These are phyloP conservation scores for Macquaria ambigua DNA, from an alignment of 2,113 vertebrate genomes.

Conservation along the genomic window DNA sequence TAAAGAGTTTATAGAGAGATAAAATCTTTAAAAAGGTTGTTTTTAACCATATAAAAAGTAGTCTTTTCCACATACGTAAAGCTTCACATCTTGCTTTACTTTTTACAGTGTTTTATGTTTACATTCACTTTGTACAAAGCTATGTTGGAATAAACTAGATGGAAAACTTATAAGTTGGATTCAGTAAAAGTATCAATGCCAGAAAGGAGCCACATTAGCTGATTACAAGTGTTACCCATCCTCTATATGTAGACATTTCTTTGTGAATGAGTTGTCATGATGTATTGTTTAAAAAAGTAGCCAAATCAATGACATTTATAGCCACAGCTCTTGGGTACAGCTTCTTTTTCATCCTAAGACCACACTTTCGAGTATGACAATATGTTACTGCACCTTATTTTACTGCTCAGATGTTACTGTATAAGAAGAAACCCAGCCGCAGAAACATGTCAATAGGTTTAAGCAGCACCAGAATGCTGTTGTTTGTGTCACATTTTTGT, in stretches of 20 bases:
- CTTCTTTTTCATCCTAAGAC: slow-evolving; percentile 8
- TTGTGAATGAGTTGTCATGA: slow-evolving; percentile 7
- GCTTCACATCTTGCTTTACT: not conserved
- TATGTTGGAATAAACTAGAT: not conserved
- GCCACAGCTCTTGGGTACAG: not conserved
- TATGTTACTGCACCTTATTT: not conserved
- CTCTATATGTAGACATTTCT: not conserved
- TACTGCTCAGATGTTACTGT: not conserved
- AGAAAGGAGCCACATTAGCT: slow-evolving; percentile 7
- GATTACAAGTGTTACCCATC: slow-evolving; percentile 3
- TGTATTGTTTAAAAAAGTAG: slow-evolving; percentile 15
- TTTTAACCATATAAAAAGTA: not conserved
- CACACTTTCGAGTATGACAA: not conserved
- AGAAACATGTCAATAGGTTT: slow-evolving; percentile 6
- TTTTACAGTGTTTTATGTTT: not conserved
- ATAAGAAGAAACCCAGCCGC: slow-evolving; percentile 7
- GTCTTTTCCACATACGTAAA: not conserved
- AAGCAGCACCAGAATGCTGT: not conserved
- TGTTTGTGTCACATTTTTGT: slow-evolving; percentile 30
- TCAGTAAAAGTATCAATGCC: not conserved
- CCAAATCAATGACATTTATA: slow-evolving; percentile 20
- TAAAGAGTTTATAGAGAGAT: slow-evolving; percentile 5
- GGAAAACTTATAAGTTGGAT: not conserved
- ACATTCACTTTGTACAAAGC: not conserved
- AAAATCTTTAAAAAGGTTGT: not conserved